Percentiles rank a stretch among this genome's conserved stretches.
Conservation (phyloP, 2,888 invertebrate genomes). For the Cyclophora albipunctata region DNA sequence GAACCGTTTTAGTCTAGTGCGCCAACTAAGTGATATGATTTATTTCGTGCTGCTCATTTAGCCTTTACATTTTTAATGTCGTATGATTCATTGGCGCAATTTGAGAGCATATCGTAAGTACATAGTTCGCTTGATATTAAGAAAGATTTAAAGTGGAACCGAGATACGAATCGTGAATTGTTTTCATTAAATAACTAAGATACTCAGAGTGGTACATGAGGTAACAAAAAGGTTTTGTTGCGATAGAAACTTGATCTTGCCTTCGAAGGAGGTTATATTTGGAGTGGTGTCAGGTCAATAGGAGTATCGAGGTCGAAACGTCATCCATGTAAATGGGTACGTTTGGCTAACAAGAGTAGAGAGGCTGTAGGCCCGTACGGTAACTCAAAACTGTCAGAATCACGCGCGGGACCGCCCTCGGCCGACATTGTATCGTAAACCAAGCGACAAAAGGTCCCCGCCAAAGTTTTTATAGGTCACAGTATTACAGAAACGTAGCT, state of each 20-base stretch:
- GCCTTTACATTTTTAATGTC: constrained; percentile 15
- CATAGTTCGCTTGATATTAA: too few species aligned
- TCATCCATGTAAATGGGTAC: constrained; percentile 22
- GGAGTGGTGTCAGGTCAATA: constrained; percentile 18
- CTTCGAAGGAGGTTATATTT: constrained; percentile 8
- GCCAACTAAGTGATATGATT: constrained; percentile 35
- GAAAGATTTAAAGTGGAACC: too few species aligned
- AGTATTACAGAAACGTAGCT: constrained; percentile 14
- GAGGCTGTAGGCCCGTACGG: constrained; percentile 22
- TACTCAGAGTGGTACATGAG: too few species aligned
- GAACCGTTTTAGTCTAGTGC: constrained; percentile 47
- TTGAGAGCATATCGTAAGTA: not conserved
- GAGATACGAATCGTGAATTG: too few species aligned
- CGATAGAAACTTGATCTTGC: too few species aligned
- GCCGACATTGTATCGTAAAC: constrained; percentile 17
- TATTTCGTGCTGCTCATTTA: constrained; percentile 24
- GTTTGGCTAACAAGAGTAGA: constrained; percentile 12
- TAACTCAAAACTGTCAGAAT: constrained; percentile 39
- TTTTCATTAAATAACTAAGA: too few species aligned
- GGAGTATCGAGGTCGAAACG: constrained; percentile 22
- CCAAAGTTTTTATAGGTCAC: constrained; percentile 20
- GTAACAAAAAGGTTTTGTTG: too few species aligned
- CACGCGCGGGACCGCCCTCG: constrained; percentile 18
- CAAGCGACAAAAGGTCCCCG: constrained; percentile 17
- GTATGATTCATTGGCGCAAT: constrained; percentile 3